Base-by-base conservation (phyloP, 2,113 vertebrate genomes). In the Hassar affinis region DNA sequence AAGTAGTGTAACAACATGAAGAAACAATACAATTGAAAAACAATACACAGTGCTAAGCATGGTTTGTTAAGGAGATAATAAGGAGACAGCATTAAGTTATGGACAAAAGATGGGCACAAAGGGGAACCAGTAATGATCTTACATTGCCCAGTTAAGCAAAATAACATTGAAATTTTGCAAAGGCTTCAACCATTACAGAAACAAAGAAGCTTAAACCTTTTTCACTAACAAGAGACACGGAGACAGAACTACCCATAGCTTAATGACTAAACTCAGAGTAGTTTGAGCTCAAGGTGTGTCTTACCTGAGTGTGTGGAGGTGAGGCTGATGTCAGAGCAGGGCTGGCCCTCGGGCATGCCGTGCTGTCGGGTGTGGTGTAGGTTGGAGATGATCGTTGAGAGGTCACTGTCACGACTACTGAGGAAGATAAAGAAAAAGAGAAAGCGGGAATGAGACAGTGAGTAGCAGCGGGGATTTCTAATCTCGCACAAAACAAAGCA, bases 301-400 rank as follows among this genome's bases (percentile, higher is more conserved):
- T 93, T 94, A 99, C 98, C 98, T 95, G 97, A 89, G 74, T 95
- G 94, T 92, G 94, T 93, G 56, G 96, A 92, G 91, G 93, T 94
- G 51, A 94, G 88, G 92, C 93, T 95, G 94, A 96, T 94, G 84
- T 98, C 96, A 30, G 96, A 95, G 89, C 93, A 95, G 90, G 94
- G 94, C 92, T 96, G 96, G 89, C 91, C 94, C 92, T 99, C 97
- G 35, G 97, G 97, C 97, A 98, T 97, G 86, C 95, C 96, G 95
- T 97, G 96, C 90, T 96, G 97, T 88, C 95, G 95, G 89, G 94
- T 97, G 92, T 96, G 96, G 86, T 97, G 97, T 88, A 99, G 94
- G 87, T 93, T 98, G 93, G 97, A 97, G 93, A 99, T 95, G 94
- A 99, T 96, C 89, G 95, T 94, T 86, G 97, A 96, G n/a, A 99